Evolutionary conservation across 2,888 invertebrate species (phyloP).

Genomic region (Drosophila pseudotakahashii): DNA sequence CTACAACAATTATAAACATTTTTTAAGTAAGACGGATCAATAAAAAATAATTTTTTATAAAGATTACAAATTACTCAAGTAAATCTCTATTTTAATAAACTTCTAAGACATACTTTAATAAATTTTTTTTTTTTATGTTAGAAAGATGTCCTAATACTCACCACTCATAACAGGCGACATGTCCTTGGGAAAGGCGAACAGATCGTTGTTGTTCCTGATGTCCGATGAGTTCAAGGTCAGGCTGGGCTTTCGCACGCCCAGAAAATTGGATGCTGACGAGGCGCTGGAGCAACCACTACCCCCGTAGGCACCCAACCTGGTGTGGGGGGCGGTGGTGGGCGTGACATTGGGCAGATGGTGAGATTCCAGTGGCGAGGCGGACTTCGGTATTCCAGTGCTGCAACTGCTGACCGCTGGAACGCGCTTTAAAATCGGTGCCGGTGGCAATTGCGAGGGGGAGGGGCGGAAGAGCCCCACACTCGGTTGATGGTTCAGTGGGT

Average conservation of each 20-base stretch:
- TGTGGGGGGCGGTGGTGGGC: slow-evolving; percentile 35
- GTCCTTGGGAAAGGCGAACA: slow-evolving; percentile 83
- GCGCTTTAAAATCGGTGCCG: slow-evolving; percentile 78
- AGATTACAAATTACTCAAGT: no score
- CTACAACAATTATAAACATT: slow-evolving; percentile 39
- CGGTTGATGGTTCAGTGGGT: slow-evolving; percentile 51
- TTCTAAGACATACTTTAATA: no score
- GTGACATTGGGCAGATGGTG: slow-evolving; percentile 75
- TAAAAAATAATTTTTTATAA: no score
- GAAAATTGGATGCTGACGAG: slow-evolving; percentile 61
- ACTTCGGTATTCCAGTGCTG: slow-evolving; percentile 65
- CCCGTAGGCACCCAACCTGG: slow-evolving; percentile 48
- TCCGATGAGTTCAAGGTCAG: slow-evolving; percentile 82
- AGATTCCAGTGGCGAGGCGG: slow-evolving; percentile 79
- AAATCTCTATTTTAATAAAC: no score
- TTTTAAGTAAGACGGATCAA: no score
- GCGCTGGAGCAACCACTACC: slow-evolving; percentile 36
- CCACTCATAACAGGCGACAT: slow-evolving; percentile 81
- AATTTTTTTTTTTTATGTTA: no score
- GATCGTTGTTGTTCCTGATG: slow-evolving; percentile 81
- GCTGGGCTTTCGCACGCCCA: slow-evolving; percentile 81
- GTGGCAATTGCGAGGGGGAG: slow-evolving; percentile 81
- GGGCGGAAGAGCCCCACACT: slow-evolving; percentile 58
- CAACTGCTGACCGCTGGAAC: slow-evolving; percentile 2
- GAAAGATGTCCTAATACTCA: slow-evolving; percentile 34